phyloP scores from a whole-genome alignment of 1,140 invertebrate genomes.

The Atopsyche davidsoni region DNA sequence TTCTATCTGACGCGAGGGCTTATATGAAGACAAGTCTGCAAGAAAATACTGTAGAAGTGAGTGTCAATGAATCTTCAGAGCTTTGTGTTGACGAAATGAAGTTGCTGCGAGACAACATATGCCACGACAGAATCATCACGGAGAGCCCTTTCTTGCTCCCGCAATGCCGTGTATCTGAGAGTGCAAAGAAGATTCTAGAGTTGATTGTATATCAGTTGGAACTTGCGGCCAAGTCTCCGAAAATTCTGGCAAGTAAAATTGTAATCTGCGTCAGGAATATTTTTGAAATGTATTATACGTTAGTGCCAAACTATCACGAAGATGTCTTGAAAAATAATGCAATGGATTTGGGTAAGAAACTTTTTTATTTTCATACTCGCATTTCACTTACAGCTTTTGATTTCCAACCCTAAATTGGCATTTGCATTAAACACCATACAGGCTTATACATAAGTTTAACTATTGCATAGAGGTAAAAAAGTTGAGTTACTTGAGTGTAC shows the following conservation, averaged over 20 bases:
- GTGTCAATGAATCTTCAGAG: slow-evolving; percentile 11
- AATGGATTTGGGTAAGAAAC: slow-evolving; percentile 40
- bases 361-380: slow-evolving; percentile 8
- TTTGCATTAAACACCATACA: no score
- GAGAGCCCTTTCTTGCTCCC: slow-evolving; percentile 39
- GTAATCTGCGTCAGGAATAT: slow-evolving; percentile 41
- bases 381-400: not conserved
- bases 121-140: slow-evolving; percentile 33
- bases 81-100: slow-evolving; percentile 35
- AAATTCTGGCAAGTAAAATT: slow-evolving; percentile 36
- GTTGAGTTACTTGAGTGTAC: slow-evolving; percentile 3
- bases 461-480: slow-evolving; percentile 4
- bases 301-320: slow-evolving; percentile 42
- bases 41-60: slow-evolving; percentile 35
- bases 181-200: slow-evolving; percentile 39
- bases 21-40: slow-evolving; percentile 38
- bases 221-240: slow-evolving; percentile 38
- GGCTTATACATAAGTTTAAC: no score
- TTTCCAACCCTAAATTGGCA: no score
- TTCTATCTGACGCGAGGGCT: slow-evolving; percentile 36
- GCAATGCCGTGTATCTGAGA: slow-evolving; percentile 41
- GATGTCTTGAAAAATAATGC: slow-evolving; percentile 40
- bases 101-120: slow-evolving; percentile 34
- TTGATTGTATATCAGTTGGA: slow-evolving; percentile 42
- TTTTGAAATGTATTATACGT: slow-evolving; percentile 41